Conservation (phyloP, 2,797 vertebrate species). For the Syngnathus acus region DNA sequence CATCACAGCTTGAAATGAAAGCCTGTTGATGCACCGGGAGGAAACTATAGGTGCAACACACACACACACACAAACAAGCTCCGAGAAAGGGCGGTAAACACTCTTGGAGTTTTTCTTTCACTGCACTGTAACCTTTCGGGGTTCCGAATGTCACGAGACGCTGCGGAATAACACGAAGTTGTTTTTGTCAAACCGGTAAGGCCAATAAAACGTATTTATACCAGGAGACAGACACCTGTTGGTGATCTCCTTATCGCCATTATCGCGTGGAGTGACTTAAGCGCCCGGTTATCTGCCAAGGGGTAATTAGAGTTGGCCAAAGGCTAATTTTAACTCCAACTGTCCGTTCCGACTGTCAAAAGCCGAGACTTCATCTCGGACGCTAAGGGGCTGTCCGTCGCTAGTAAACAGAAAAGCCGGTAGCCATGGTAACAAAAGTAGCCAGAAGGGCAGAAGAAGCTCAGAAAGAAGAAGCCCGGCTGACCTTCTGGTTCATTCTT, state of each 20-base stretch:
- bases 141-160: background rate
- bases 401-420: background rate
- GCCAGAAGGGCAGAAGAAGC: background rate
- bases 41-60: constrained; percentile 12
- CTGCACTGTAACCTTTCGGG: background rate
- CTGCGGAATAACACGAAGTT: background rate
- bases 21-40: constrained; percentile 38
- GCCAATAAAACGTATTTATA: constrained; percentile 6
- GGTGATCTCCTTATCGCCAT: constrained; percentile 37
- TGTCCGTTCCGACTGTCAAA: constrained; percentile 34
- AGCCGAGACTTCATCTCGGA: constrained; percentile 39
- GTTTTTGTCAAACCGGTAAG: background rate
- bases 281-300: constrained; percentile 28
- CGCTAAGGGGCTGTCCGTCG: constrained; percentile 18
- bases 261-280: constrained; percentile 35
- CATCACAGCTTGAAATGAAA: constrained; percentile 52
- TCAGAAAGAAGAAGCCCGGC: constrained; percentile 32
- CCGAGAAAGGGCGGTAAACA: constrained; percentile 3
- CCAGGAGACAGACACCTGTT: constrained; percentile 37
- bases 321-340: constrained; percentile 47
- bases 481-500: constrained; percentile 99
- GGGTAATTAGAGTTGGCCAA: constrained; percentile 32
- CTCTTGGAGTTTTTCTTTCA: constrained; percentile 9
- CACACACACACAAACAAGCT: constrained; percentile 18
- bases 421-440: background rate